These are phyloP conservation scores for Clarias laeviceps DNA, from an alignment of 2,797 vertebrate species.

Conservation along the genomic window DNA sequence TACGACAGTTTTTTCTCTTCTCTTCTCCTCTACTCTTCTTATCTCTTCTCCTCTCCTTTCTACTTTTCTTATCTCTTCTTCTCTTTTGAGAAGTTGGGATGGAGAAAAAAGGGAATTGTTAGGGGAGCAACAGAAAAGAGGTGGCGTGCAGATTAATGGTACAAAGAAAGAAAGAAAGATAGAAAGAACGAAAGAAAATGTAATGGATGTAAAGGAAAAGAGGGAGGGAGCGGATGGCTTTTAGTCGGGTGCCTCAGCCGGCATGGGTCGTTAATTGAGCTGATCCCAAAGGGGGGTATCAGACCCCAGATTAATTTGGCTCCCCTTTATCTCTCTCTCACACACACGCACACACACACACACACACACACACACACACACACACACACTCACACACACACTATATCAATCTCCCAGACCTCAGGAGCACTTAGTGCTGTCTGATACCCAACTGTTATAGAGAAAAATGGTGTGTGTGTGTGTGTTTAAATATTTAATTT, in stretches of 20 bases:
- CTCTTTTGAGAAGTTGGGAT: background rate
- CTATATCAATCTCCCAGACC: slow-evolving; percentile 50
- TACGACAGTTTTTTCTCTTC: background rate
- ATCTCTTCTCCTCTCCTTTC: background rate
- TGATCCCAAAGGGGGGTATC: slow-evolving; percentile 59
- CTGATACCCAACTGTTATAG: slow-evolving; percentile 38
- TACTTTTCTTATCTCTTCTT: too few species aligned
- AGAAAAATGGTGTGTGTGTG: slow-evolving; percentile 3
- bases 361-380: slow-evolving; percentile 37
- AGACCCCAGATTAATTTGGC: slow-evolving; percentile 62
- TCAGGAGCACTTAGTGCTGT: slow-evolving; percentile 47
- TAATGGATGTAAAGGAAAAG: slow-evolving; percentile 1
- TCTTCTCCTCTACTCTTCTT: background rate
- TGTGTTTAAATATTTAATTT: slow-evolving; percentile 22
- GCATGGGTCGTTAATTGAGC: slow-evolving; percentile 59
- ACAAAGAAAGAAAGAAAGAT: background rate
- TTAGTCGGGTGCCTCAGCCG: slow-evolving; percentile 60
- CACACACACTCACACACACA: slow-evolving; percentile 43
- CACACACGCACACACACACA: slow-evolving; percentile 26
- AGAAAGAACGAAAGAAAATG: background rate
- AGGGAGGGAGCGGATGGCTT: slow-evolving; percentile 49
- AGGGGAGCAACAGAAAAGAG: background rate
- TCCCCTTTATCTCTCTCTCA: slow-evolving; percentile 29
- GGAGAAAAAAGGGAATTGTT: background rate
- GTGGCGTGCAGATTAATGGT: background rate